A percentile compares a stretch with the other conserved stretches of the same genome.
Evolutionary conservation across 1,140 invertebrate genomes (phyloP).

Genomic region (Drosophila parvula): DNA sequence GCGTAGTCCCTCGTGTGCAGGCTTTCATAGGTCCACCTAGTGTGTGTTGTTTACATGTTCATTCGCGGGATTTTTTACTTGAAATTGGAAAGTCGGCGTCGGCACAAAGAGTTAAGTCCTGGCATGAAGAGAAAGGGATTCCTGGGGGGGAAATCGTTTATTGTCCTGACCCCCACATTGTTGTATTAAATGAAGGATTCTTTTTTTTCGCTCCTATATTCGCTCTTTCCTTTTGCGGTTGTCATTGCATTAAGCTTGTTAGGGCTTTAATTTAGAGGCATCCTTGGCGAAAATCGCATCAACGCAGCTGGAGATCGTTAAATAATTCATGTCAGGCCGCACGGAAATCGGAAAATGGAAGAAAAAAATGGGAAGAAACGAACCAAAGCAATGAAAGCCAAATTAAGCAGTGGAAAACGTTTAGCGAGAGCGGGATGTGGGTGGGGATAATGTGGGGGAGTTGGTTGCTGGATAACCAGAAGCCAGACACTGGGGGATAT

Average conservation of each 20-base stretch:
- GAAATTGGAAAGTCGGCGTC: slow-evolving; percentile 78
- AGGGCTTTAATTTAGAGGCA: slow-evolving; percentile 74
- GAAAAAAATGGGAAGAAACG: slow-evolving; percentile 30
- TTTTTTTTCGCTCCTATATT: slow-evolving; percentile 6
- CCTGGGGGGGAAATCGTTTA: slow-evolving; percentile 35
- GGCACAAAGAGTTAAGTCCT: slow-evolving; percentile 73
- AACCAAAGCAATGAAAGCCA: slow-evolving; percentile 77
- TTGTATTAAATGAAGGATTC: slow-evolving; percentile 72
- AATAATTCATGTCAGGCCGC: slow-evolving; percentile 78
- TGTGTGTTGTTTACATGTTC: slow-evolving; percentile 79
- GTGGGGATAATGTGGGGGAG: slow-evolving; percentile 15
- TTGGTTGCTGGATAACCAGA: slow-evolving; percentile 33
- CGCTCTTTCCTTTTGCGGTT: slow-evolving; percentile 40
- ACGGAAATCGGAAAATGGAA: slow-evolving; percentile 34
- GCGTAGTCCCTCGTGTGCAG: slow-evolving; percentile 20
- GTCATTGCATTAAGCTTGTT: slow-evolving; percentile 75
- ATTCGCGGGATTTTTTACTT: slow-evolving; percentile 81
- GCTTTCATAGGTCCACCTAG: slow-evolving; percentile 59
- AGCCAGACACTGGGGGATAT: slow-evolving; percentile 18
- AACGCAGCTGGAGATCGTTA: slow-evolving; percentile 79
- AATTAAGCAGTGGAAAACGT: slow-evolving; percentile 79
- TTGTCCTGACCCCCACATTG: slow-evolving; percentile 67
- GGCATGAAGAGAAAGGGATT: slow-evolving; percentile 13
- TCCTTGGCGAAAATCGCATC: slow-evolving; percentile 74
- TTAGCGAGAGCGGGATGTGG: slow-evolving; percentile 47